Percentiles rank a stretch among this genome's conserved stretches.
phyloP scores from a whole-genome alignment of 2,888 invertebrate genomes.

The Phlogophora meticulosa region DNA sequence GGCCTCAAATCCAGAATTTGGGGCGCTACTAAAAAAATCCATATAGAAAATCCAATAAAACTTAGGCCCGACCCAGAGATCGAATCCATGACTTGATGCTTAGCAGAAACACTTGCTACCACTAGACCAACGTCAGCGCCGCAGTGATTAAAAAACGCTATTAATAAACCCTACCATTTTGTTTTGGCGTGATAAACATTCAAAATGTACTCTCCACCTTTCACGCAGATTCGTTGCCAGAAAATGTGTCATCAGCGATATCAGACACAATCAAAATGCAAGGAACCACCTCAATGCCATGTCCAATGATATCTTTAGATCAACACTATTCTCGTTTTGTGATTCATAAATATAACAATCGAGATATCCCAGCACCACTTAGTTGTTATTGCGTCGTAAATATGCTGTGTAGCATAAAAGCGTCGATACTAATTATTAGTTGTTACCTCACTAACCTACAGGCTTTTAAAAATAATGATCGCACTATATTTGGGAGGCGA shows the following conservation, averaged over 20 bases:
- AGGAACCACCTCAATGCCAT: conserved; percentile 61
- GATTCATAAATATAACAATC: conserved; percentile 73
- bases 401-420: conserved; percentile 18
- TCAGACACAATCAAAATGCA: conserved; percentile 44
- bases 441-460: conserved; percentile 28
- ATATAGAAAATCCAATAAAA: no score
- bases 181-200: conserved; percentile 53
- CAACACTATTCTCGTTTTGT: conserved; percentile 68
- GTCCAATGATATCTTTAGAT: conserved; percentile 71
- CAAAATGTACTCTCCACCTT: conserved; percentile 29
- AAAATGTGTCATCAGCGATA: conserved; percentile 55
- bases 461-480: conserved; percentile 57
- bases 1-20: no score
- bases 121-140: no score
- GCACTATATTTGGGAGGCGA: conserved; percentile 42
- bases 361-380: conserved; percentile 61
- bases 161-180: conserved; percentile 41
- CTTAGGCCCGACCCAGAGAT: no score
- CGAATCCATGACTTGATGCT: no score
- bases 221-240: conserved; percentile 54
- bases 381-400: conserved; percentile 69
- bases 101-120: no score
- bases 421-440: conserved; percentile 41
- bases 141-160: conserved; percentile 21
- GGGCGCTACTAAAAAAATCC: no score